Evolutionary conservation across 1,140 invertebrate genomes (phyloP), one percentile per base, ranked within the genome.

Genomic region (Drosophila suzukii): DNA sequence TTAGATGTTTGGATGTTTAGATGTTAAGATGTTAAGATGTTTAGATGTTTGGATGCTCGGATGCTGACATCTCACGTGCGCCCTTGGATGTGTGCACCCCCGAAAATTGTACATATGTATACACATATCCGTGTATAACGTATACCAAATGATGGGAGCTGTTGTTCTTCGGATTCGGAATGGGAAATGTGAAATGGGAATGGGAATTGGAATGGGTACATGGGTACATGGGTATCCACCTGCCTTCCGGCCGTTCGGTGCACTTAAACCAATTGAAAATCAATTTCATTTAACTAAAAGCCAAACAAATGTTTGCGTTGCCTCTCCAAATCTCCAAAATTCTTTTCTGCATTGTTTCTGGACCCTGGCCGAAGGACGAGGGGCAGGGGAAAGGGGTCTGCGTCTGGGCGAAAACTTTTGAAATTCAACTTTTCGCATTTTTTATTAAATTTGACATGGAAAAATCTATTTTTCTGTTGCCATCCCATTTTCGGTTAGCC

Each of bases 261-360:
- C 84, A 88, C 83, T 88, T 79, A 77, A 83, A 74, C 65, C 84
- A 81, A 88, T 88, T 89, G 85, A 72, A 89, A 88, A 81, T 84
- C 76, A 78, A 88, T 81, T 88, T 83, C 63, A 88, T 88, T 84
- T 84, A 88, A 80, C 73, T 88, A 84, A 84, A 84, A 89, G 84
- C 83, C 70, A 66, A 71, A 77, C 75, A 83, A 86, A 80, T 88
- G 79, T 85, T 76, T 73, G 50, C 57, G 38, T 65, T 77, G 53
- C 50, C 47, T 47, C 27, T 32, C 10, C 43, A 15, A 34, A 34
- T 34, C 32, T 34, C 15, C 32, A 17, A 57, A 57, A 66, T 58
- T 20, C 60, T 43, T 71, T 71, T 36, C 34, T 41, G 50, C 67
- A 65, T 74, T 81, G 49, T 71, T 81, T 74, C 32, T 11, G 24